phyloP scores from a whole-genome alignment of 37 sponge, comb jelly and placozoan species.

The Cladorhizidae sp. region DNA sequence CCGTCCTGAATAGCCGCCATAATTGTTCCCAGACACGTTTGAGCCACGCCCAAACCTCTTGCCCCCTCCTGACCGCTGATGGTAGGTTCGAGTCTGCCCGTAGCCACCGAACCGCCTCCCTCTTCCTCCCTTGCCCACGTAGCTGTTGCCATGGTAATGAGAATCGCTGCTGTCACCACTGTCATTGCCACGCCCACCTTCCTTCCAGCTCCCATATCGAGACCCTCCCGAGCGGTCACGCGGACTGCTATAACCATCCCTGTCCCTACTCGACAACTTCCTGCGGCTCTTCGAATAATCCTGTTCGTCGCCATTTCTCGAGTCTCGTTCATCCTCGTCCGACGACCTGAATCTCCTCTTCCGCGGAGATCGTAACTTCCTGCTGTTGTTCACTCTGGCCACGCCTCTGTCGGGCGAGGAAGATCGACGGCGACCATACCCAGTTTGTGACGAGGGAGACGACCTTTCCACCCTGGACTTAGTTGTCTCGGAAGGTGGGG shows the following conservation, averaged over 20 bases:
- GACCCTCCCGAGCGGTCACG: too few relatives aligned
- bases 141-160: neutral
- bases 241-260: neutral
- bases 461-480: neutral
- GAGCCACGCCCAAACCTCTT: neutral
- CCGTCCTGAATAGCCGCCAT: slow-evolving; percentile 5
- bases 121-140: neutral
- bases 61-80: neutral
- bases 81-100: slow-evolving; percentile 4
- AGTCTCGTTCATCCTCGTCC: neutral
- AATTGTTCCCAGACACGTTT: neutral
- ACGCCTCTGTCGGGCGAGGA: slow-evolving; percentile 2
- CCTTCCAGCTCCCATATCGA: neutral
- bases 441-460: too few relatives aligned
- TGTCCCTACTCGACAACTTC: neutral
- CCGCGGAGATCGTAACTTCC: neutral
- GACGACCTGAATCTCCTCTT: neutral
- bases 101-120: slow-evolving; percentile 3
- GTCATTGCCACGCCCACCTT: neutral
- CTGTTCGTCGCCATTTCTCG: neutral
- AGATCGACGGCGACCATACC: neutral
- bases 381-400: neutral
- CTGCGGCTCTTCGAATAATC: neutral
- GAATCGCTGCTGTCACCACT: neutral
- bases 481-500: neutral